Evolutionary conservation across 2,888 invertebrate species (phyloP).

Genomic region (Dynastes maya): DNA sequence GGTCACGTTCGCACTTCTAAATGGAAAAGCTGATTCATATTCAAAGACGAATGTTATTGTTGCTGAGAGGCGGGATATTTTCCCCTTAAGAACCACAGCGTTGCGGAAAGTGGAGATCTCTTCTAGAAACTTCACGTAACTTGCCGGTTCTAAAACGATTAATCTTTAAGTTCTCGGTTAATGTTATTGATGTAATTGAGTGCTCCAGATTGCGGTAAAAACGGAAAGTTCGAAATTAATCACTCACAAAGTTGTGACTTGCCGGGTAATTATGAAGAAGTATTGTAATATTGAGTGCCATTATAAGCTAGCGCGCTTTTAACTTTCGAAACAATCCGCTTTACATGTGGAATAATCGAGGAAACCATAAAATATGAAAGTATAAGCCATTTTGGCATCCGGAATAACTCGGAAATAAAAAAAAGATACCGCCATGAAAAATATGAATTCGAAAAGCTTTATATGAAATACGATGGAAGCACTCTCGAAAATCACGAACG

Average conservation of each 20-base stretch:
- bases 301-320: background rate
- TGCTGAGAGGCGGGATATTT: slow-evolving; percentile 47
- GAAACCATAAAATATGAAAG: background rate
- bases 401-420: too few relatives aligned
- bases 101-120: slow-evolving; percentile 39
- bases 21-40: slow-evolving; percentile 52
- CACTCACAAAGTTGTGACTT: slow-evolving; percentile 6
- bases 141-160: slow-evolving; percentile 53
- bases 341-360: background rate
- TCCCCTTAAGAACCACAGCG: slow-evolving; percentile 41
- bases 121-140: slow-evolving; percentile 49
- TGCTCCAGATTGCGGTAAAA: slow-evolving; percentile 43
- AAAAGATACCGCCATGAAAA: too few relatives aligned
- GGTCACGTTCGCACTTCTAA: slow-evolving; percentile 43
- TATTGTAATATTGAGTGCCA: slow-evolving; percentile 3
- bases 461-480: too few relatives aligned
- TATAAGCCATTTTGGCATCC: too few relatives aligned
- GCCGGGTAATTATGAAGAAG: background rate
- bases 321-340: background rate
- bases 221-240: slow-evolving; percentile 38
- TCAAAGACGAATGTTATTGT: slow-evolving; percentile 53
- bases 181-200: slow-evolving; percentile 54
- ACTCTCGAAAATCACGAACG: too few relatives aligned
- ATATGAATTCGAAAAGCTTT: too few relatives aligned
- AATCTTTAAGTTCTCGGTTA: slow-evolving; percentile 51